Evolutionary conservation across 1,140 invertebrate species (phyloP).

Genomic region (Adoxophyes honmai): DNA sequence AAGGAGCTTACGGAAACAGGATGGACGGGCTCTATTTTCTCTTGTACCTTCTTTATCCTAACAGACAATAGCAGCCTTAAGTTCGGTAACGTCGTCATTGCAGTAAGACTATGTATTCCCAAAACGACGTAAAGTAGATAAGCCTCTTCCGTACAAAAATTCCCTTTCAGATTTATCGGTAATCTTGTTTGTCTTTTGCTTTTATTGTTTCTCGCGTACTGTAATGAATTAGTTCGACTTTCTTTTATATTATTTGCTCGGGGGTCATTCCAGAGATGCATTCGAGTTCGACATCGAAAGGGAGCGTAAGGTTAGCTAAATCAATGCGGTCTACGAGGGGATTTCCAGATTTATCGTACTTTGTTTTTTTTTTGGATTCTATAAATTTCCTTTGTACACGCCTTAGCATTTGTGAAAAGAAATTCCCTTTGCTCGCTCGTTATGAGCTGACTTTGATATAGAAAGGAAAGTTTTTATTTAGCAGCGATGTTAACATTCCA

Average conservation of each 20-base stretch:
- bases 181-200: conserved; percentile 54
- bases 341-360: conserved; percentile 53
- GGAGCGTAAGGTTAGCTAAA: conserved; percentile 55
- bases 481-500: conserved; percentile 56
- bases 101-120: conserved; percentile 49
- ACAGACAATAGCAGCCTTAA: conserved; percentile 55
- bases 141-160: conserved; percentile 46
- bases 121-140: conserved; percentile 58
- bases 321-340: conserved; percentile 55
- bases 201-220: conserved; percentile 55
- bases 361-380: conserved; percentile 38
- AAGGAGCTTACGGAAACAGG: conserved; percentile 45
- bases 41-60: conserved; percentile 52
- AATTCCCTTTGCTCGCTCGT: conserved; percentile 21
- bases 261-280: conserved; percentile 54
- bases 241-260: conserved; percentile 57
- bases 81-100: conserved; percentile 41
- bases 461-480: conserved; percentile 43
- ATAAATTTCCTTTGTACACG: conserved; percentile 30
- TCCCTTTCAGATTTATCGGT: conserved; percentile 55
- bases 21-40: conserved; percentile 29
- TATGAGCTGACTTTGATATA: conserved; percentile 50
- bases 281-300: conserved; percentile 42
- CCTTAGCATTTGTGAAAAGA: neutral
- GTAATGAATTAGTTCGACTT: conserved; percentile 68